A percentile compares a stretch with the other conserved stretches of the same genome.
Evolutionary conservation across 2,888 invertebrate genomes (phyloP).

Genomic region (Euphydryas editha): DNA sequence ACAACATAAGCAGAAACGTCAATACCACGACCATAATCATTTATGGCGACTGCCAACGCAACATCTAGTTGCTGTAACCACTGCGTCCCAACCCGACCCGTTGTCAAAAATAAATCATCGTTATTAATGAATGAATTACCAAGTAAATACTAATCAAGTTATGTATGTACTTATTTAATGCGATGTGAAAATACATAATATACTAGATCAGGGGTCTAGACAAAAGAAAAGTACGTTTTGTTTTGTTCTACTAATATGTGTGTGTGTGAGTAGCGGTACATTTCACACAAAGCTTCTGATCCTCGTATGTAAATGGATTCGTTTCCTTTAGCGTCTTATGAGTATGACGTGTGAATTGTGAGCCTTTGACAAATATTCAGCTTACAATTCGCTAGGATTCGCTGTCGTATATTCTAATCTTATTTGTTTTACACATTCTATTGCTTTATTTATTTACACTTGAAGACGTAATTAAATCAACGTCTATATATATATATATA

Average conservation of each 20-base stretch:
- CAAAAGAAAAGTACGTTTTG: constrained; percentile 18
- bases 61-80: too few species aligned
- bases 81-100: too few species aligned
- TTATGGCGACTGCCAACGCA: too few species aligned
- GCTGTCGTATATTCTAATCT: neutral
- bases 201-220: neutral
- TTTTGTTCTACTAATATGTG: constrained; percentile 53
- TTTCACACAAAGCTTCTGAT: constrained; percentile 52
- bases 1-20: too few species aligned
- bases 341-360: constrained; percentile 22
- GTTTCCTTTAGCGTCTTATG: constrained; percentile 16
- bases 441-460: too few species aligned
- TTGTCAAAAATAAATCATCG: too few species aligned
- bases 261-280: constrained; percentile 35
- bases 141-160: too few species aligned
- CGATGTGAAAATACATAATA: neutral
- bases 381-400: constrained; percentile 7
- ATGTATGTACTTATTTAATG: neutral
- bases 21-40: too few species aligned
- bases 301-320: constrained; percentile 57
- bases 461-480: too few species aligned
- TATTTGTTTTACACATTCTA: neutral
- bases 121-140: neutral
- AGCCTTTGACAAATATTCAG: constrained; percentile 16
- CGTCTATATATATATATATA: too few species aligned